Percentiles rank a stretch among this genome's conserved stretches.
Evolutionary conservation across 1,140 invertebrate species (phyloP).

Genomic region (Stenopsyche tienmushanensis): DNA sequence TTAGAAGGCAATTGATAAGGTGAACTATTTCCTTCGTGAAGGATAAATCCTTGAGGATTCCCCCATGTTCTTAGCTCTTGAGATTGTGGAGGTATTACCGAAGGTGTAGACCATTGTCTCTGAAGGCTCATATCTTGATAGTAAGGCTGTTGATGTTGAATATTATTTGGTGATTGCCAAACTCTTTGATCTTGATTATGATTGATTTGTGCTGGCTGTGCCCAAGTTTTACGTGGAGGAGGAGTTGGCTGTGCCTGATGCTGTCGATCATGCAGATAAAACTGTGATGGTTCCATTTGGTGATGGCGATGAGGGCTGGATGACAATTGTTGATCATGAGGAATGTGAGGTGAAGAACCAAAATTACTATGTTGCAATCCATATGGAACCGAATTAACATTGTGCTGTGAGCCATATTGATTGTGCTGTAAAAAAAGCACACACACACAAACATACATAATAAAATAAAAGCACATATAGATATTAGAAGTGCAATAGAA

Average conservation of each 20-base stretch:
- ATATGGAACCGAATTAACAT: conserved; percentile 49
- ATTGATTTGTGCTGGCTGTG: conserved; percentile 63
- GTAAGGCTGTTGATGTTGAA: conserved; percentile 35
- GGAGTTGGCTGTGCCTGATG: conserved; percentile 53
- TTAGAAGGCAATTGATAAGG: conserved; percentile 48
- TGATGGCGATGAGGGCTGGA: conserved; percentile 54
- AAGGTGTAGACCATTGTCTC: conserved; percentile 51
- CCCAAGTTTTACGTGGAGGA: conserved; percentile 71
- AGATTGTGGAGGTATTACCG: conserved; percentile 43
- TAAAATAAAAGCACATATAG: conserved; percentile 6
- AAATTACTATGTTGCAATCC: conserved; percentile 47
- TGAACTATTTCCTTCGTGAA: conserved; percentile 45
- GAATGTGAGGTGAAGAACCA: conserved; percentile 62
- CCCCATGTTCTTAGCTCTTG: conserved; percentile 30
- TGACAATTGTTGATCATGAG: conserved; percentile 47
- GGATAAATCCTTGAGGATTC: conserved; percentile 47
- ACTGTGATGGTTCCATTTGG: conserved; percentile 56
- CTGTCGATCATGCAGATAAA: conserved; percentile 68
- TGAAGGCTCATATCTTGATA: conserved; percentile 35
- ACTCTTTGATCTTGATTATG: conserved; percentile 51
- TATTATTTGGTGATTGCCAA: conserved; percentile 47
- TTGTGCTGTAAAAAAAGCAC: conserved; percentile 50
- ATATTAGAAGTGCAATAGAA: background rate
- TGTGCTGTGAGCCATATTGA: conserved; percentile 62
- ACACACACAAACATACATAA: background rate